phyloP scores from a whole-genome alignment of 1,140 invertebrate species.

The Oscheius sp. region DNA sequence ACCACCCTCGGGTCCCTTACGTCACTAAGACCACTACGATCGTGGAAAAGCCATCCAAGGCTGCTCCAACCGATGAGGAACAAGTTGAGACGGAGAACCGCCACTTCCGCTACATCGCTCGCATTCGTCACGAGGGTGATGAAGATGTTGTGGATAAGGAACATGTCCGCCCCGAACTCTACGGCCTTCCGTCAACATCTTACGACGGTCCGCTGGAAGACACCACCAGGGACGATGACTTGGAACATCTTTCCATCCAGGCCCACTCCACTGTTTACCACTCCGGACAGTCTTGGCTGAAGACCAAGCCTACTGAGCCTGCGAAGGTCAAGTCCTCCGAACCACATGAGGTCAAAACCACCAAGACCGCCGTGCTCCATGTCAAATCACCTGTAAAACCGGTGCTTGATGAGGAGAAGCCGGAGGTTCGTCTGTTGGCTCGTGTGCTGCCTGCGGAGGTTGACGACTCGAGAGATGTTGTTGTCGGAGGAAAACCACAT shows the following conservation, averaged over 20 bases:
- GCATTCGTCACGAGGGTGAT: slow-evolving; percentile 40
- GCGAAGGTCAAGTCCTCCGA: not conserved
- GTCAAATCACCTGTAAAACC: not conserved
- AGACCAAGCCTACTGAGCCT: not conserved
- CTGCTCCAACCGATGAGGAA: no score
- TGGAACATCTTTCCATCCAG: slow-evolving; percentile 5
- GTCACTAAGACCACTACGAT: not conserved
- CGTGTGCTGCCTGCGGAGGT: not conserved
- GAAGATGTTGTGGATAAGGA: slow-evolving; percentile 44
- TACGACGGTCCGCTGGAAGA: slow-evolving; percentile 39
- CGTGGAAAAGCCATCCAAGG: not conserved
- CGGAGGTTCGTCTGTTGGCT: slow-evolving; percentile 7
- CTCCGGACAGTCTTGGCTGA: not conserved
- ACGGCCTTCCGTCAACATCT: slow-evolving; percentile 4
- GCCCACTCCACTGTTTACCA: slow-evolving; percentile 16
- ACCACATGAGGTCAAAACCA: not conserved
- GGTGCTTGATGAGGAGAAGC: not conserved
- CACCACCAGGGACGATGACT: slow-evolving; percentile 8
- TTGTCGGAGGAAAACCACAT: slow-evolving; percentile 2
- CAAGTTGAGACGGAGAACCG: not conserved
- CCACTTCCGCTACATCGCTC: slow-evolving; percentile 22
- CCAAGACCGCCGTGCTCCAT: not conserved
- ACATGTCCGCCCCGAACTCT: slow-evolving; percentile 1
- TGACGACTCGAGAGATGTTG: not conserved
- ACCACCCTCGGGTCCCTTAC: not conserved